A percentile compares a stretch with the other conserved stretches of the same genome.
Evolutionary conservation across 2,113 vertebrate species (phyloP).

Genomic region (Indicator maculatus): DNA sequence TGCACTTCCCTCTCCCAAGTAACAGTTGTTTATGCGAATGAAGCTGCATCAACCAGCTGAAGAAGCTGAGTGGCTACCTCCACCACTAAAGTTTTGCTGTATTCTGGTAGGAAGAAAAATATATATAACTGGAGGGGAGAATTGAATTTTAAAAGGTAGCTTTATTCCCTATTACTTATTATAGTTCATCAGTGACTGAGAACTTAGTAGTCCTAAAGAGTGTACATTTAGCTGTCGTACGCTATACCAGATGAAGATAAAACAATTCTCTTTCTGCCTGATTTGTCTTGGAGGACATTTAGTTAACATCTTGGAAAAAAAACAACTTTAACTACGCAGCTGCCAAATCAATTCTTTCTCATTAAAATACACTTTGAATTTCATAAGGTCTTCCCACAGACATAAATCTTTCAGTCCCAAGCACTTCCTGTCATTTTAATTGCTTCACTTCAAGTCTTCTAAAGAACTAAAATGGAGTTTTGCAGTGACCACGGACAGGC

Average conservation of each 20-base stretch:
- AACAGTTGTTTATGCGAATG: neutral
- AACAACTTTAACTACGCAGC: neutral
- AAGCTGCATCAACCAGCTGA: neutral
- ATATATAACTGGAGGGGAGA: neutral
- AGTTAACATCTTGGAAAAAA: neutral
- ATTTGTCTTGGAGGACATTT: neutral
- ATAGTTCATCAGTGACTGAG: neutral
- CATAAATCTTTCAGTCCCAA: conserved; percentile 7
- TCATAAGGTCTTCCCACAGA: conserved; percentile 2
- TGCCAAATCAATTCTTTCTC: neutral
- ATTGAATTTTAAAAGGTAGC: neutral
- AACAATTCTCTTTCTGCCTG: neutral
- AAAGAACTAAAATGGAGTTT: neutral
- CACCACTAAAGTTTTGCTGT: neutral
- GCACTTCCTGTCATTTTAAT: conserved; percentile 41
- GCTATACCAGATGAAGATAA: neutral
- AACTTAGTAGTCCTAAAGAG: neutral
- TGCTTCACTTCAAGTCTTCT: conserved; percentile 1
- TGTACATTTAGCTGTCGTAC: neutral
- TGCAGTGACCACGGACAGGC: neutral
- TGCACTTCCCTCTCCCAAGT: neutral
- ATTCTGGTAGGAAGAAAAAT: neutral
- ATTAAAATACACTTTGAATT: conserved; percentile 12
- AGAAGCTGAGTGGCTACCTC: neutral
- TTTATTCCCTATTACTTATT: neutral